A percentile compares a stretch with the other conserved stretches of the same genome.
Conservation (phyloP, 2,888 invertebrate genomes). For the Mesopsocus fuscifrons region DNA sequence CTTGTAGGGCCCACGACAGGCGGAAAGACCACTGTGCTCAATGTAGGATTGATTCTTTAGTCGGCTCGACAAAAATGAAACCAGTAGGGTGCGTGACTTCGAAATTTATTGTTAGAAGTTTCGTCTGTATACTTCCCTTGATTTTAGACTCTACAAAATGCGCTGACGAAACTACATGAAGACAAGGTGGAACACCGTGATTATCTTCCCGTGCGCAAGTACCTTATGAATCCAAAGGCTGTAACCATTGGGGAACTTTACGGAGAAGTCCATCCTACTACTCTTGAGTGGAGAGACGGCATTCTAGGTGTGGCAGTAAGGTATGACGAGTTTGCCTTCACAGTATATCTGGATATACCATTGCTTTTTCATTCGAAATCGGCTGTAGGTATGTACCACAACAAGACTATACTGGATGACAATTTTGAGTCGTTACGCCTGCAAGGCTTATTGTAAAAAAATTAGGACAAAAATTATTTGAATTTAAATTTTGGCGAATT, state of each 20-base stretch:
- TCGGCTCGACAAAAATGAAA: neutral
- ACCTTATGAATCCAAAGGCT: constrained; percentile 75
- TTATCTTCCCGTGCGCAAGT: constrained; percentile 54
- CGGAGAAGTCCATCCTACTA: constrained; percentile 64
- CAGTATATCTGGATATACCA: too few relatives aligned
- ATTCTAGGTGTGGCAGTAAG: constrained; percentile 51
- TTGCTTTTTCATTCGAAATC: too few relatives aligned
- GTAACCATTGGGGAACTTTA: constrained; percentile 74
- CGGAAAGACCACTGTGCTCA: constrained; percentile 60
- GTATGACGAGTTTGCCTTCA: too few relatives aligned
- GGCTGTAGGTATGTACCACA: too few relatives aligned
- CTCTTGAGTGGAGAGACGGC: constrained; percentile 83
- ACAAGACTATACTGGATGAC: too few relatives aligned
- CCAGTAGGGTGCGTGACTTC: neutral
- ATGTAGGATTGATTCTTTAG: constrained; percentile 31
- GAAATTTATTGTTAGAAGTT: neutral
- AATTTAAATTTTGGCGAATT: too few relatives aligned
- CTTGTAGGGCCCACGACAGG: constrained; percentile 78
- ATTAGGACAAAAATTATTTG: too few relatives aligned
- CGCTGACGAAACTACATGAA: constrained; percentile 43
- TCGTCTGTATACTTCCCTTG: constrained; percentile 13
- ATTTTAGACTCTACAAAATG: constrained; percentile 44
- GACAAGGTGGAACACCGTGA: constrained; percentile 37
- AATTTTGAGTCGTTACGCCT: too few relatives aligned
- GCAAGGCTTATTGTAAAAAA: too few relatives aligned